These are phyloP conservation scores for Corythoichthys haematopterus DNA, from an alignment of 2,113 vertebrate genomes.

Conservation along the genomic window DNA sequence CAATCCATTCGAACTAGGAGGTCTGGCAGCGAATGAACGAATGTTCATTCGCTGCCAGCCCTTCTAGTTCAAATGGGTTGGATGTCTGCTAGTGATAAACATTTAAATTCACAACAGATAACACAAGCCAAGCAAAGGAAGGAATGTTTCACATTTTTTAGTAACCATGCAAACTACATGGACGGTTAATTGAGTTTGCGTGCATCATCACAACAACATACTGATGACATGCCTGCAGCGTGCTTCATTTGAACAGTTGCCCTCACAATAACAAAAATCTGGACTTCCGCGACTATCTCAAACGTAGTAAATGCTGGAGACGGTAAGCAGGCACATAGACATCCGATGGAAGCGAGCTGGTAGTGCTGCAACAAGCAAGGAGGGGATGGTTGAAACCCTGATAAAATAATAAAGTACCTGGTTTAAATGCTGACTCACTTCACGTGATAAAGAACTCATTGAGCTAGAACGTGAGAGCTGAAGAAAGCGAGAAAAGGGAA, in stretches of 20 bases:
- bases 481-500: constrained; percentile 71
- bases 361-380: constrained; percentile 22
- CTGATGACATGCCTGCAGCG: constrained; percentile 10
- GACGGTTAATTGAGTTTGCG: constrained; percentile 45
- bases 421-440: constrained; percentile 97
- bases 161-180: constrained; percentile 56
- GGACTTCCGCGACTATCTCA: neutral
- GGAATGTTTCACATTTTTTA: constrained; percentile 30
- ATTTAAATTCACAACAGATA: no score
- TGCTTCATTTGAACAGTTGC: neutral
- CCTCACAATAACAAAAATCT: neutral
- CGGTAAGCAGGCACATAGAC: constrained; percentile 32
- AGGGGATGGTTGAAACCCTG: constrained; percentile 63
- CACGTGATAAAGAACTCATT: constrained; percentile 94
- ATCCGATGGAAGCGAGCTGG: constrained; percentile 29
- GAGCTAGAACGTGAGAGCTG: constrained; percentile 97
- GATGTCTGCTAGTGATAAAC: no score
- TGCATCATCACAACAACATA: constrained; percentile 12
- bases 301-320: constrained; percentile 45
- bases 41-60: no score
- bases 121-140: constrained; percentile 4
- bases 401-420: constrained; percentile 83
- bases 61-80: no score
- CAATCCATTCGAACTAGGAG: no score
- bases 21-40: no score